Conservation (phyloP, 2,888 invertebrate genomes). For the Capitulum mitella region DNA sequence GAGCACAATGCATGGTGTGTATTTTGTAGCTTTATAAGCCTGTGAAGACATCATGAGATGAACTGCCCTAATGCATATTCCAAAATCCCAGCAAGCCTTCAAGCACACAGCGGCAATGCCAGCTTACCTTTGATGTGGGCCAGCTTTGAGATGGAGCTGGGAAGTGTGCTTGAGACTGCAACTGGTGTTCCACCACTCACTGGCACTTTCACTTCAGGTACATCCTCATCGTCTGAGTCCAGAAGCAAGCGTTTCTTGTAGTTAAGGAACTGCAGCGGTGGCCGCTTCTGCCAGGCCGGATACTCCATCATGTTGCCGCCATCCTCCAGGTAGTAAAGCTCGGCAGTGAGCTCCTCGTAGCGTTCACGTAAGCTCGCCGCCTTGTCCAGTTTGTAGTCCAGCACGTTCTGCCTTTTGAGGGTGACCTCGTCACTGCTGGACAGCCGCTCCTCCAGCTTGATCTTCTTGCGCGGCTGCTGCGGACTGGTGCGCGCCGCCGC, state of each 20-base stretch:
- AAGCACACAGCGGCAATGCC: too few species aligned
- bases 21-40: too few species aligned
- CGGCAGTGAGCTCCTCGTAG: conserved; percentile 51
- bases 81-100: too few species aligned
- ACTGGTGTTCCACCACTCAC: conserved; percentile 54
- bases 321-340: conserved; percentile 77
- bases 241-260: conserved; percentile 52
- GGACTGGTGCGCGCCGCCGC: not conserved
- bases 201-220: conserved; percentile 55
- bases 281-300: conserved; percentile 71
- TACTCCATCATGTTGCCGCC: conserved; percentile 85
- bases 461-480: conserved; percentile 12
- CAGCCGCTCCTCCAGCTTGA: conserved; percentile 6
- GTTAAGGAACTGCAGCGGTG: conserved; percentile 64
- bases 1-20: too few species aligned
- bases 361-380: conserved; percentile 42
- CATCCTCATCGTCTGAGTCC: conserved; percentile 54
- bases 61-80: too few species aligned
- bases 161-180: conserved; percentile 53
- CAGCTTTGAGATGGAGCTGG: conserved; percentile 56
- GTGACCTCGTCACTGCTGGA: conserved; percentile 1
- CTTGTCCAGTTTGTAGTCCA: conserved; percentile 37
- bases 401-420: conserved; percentile 26
- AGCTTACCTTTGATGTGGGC: not conserved
- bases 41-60: too few species aligned